Percentiles rank a stretch among this genome's conserved stretches.
These are phyloP conservation scores for Acomys russatus DNA, from an alignment of 2,797 vertebrate genomes.

Conservation along the genomic window DNA sequence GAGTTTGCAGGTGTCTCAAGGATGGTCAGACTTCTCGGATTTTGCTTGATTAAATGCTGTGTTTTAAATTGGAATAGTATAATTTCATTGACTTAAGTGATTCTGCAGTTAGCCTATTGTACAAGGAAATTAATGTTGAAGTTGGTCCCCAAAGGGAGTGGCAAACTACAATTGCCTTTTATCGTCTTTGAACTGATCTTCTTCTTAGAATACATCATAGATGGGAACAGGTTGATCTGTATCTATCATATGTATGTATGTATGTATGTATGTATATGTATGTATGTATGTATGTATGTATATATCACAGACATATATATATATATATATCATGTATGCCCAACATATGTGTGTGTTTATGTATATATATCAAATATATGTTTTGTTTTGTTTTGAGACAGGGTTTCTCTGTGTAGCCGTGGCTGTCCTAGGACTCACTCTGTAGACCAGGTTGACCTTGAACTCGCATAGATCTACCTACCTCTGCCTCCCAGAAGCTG, in stretches of 20 bases:
- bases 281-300: too few species aligned
- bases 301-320: too few species aligned
- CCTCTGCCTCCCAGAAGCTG: too few species aligned
- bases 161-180: background rate
- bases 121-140: background rate
- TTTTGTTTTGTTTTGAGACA: too few species aligned
- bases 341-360: too few species aligned
- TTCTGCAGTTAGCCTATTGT: background rate
- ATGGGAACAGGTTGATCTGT: background rate
- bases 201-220: background rate
- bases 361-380: too few species aligned
- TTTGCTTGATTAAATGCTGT: background rate
- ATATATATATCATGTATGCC: too few species aligned
- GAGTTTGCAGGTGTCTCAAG: background rate
- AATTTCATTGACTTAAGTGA: background rate
- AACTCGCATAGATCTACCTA: too few species aligned
- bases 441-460: too few species aligned
- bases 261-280: too few species aligned
- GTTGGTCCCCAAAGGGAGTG: background rate
- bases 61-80: background rate
- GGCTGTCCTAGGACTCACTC: too few species aligned
- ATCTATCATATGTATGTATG: background rate
- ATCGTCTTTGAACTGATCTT: background rate
- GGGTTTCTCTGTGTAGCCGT: too few species aligned
- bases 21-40: background rate